phyloP scores from a whole-genome alignment of 2,113 vertebrate genomes.

The Nothobranchius kuhntae region DNA sequence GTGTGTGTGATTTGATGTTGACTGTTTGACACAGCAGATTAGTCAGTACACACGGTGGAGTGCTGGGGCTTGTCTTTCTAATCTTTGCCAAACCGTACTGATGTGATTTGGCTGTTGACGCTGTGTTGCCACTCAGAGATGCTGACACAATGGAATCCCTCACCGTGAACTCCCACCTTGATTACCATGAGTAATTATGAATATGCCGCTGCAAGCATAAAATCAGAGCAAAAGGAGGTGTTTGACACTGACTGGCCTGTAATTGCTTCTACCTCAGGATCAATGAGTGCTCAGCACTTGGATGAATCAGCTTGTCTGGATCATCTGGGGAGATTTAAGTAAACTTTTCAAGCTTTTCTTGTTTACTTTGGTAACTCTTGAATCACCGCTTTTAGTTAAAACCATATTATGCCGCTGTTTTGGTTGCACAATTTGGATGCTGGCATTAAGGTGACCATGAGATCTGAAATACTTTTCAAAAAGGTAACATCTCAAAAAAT shows the following conservation, averaged over 20 bases:
- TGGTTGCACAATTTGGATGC: too few relatives aligned
- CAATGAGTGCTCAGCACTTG: constrained; percentile 59
- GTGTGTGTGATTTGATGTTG: constrained; percentile 29
- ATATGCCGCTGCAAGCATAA: constrained; percentile 68
- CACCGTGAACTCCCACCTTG: constrained; percentile 74
- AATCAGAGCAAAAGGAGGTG: constrained; percentile 43
- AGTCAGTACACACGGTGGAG: constrained; percentile 27
- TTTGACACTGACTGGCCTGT: constrained; percentile 58
- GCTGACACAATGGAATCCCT: constrained; percentile 70
- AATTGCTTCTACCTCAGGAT: constrained; percentile 63
- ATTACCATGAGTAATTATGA: constrained; percentile 80
- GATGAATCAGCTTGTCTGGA: constrained; percentile 51
- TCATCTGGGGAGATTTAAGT: constrained; percentile 20
- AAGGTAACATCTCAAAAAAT: too few relatives aligned
- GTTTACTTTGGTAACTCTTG: neutral
- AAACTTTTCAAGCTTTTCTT: constrained; percentile 8
- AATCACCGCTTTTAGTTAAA: neutral
- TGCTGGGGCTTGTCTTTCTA: constrained; percentile 31
- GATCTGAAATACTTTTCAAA: too few relatives aligned
- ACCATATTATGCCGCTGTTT: too few relatives aligned
- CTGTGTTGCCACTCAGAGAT: constrained; percentile 63
- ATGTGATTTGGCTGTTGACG: constrained; percentile 68
- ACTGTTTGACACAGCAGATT: constrained; percentile 29
- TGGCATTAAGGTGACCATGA: too few relatives aligned
- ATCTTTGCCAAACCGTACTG: constrained; percentile 53